phyloP scores from a whole-genome alignment of 2,797 vertebrate species.

The Rhodeus uyekii region DNA sequence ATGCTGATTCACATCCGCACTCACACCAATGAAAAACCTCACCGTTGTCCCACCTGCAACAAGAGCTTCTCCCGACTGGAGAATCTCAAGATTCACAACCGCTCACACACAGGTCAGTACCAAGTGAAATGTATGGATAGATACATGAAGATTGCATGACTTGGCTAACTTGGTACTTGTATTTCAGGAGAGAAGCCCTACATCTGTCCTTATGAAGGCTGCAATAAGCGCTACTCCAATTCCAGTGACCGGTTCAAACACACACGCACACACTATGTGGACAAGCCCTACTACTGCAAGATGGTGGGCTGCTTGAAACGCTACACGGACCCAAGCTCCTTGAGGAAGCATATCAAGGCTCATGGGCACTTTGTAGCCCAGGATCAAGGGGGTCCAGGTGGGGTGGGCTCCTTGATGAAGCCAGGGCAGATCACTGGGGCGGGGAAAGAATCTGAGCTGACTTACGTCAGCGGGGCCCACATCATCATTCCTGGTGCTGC shows the following conservation, averaged over 20 bases:
- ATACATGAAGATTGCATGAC: background rate
- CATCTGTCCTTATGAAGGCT: constrained; percentile 88
- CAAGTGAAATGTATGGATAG: background rate
- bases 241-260: constrained; percentile 99
- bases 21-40: constrained; percentile 96
- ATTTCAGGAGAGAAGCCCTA: constrained; percentile 89
- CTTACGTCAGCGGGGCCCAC: constrained; percentile 79
- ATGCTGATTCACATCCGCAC: constrained; percentile 99
- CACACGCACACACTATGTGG: constrained; percentile 97
- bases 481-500: constrained; percentile 84
- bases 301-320: constrained; percentile 98
- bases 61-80: constrained; percentile 98
- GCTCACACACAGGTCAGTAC: constrained; percentile 87
- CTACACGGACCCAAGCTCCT: constrained; percentile 98
- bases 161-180: constrained; percentile 50
- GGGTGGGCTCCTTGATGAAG: constrained; percentile 73
- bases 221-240: constrained; percentile 95
- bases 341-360: constrained; percentile 98
- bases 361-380: constrained; percentile 94
- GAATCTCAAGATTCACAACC: constrained; percentile 98
- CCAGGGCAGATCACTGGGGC: constrained; percentile 68
- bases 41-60: constrained; percentile 95
- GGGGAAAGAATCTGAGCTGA: constrained; percentile 72
- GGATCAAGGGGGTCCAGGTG: constrained; percentile 66
- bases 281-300: constrained; percentile 99